Percentiles rank a stretch among this genome's conserved stretches.
Conservation (phyloP, 1,140 invertebrate species). For the Diorhabda sublineata region DNA sequence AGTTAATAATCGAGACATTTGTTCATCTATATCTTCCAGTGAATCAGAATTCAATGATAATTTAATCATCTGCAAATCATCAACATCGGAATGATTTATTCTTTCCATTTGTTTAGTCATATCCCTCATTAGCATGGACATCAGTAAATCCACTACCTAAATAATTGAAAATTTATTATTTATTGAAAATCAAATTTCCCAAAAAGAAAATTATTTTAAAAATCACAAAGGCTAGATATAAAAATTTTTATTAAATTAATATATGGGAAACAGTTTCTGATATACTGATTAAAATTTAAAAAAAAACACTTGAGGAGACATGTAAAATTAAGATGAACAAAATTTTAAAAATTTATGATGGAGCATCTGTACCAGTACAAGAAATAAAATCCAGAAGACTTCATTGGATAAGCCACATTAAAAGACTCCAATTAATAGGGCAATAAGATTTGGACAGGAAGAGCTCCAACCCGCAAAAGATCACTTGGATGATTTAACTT, state of each 20-base stretch:
- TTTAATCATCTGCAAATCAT: conserved; percentile 41
- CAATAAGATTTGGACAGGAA: no score
- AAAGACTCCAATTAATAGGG: no score
- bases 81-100: conserved; percentile 31
- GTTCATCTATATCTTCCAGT: conserved; percentile 33
- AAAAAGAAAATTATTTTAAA: not conserved
- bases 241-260: not conserved
- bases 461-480: no score
- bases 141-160: conserved; percentile 42
- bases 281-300: no score
- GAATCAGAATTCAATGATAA: conserved; percentile 34
- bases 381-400: no score
- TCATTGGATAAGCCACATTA: no score
- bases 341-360: no score
- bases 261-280: not conserved
- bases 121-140: conserved; percentile 33
- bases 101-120: conserved; percentile 27
- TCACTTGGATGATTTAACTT: no score
- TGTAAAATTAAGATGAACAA: no score
- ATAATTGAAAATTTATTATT: not conserved
- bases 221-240: not conserved
- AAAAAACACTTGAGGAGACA: no score
- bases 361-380: no score
- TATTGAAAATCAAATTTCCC: no score
- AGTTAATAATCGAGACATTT: conserved; percentile 38